Evolutionary conservation across 1,140 invertebrate genomes (phyloP), one percentile per base, ranked within the genome.

Genomic region (Anagrus nilaparvatae): DNA sequence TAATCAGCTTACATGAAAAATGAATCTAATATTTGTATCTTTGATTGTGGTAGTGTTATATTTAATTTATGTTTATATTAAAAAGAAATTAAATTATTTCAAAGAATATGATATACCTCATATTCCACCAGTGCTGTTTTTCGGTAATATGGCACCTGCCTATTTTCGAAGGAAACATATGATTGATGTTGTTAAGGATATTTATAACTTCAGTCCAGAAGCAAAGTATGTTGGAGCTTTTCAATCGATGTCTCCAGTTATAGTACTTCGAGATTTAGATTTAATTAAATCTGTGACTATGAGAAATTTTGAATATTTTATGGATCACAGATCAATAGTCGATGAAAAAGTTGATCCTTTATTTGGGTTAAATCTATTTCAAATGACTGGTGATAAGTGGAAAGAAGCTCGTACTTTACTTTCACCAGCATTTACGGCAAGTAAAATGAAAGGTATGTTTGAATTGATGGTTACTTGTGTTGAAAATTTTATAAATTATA

Each of bases 301-400:
- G 3, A 72, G 69, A 46, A 65, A 67, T 46, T 73, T 72, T 45
- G 40, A 55, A 5, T 30, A 54, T 39, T 69, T 67, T 48, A 46
- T 53, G 10, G 55, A 65, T 40, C 61, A 64, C 38, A 56, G 58
- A 18, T 54, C 60, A 4, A 47, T 49, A 14, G 48, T 58, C 2
- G 53, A 63, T 29, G 49, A 55, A 23, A 43, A 55, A 20, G 29
- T 51, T 8, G 55, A 62, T 30, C 56, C 60, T 3, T 41, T 64
- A 2, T 44, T 61, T 8, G 53, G 43, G 3, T 53, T 50, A 40
- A 63, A 53, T 54, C 46, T 61, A 4, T 56, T 60, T 35, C 31
- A 51, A 4, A 34, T 61, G 20, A 52, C 46, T 50, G 60, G 55
- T 6, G 40, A 64, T 23, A 46, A 57, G 29, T 70, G 67, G 64